phyloP scores from a whole-genome alignment of 2,888 invertebrate genomes.

The Trichogramma evanescens region DNA sequence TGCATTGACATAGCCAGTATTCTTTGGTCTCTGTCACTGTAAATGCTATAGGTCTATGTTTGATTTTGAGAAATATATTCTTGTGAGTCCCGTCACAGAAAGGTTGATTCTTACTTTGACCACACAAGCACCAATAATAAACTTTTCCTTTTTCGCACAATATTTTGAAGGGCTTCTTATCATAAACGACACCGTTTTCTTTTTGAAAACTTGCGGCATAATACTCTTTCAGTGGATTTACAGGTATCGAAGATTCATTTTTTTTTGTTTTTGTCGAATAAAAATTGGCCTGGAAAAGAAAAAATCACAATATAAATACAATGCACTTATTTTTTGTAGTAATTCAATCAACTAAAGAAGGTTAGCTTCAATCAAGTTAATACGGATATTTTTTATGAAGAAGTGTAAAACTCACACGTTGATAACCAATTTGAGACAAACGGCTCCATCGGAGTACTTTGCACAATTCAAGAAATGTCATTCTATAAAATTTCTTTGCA shows the following conservation, averaged over 20 bases:
- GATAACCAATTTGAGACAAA: too few relatives aligned
- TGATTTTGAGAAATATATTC: slow-evolving; percentile 66
- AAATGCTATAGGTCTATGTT: slow-evolving; percentile 73
- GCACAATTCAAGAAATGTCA: too few relatives aligned
- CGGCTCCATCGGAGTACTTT: too few relatives aligned
- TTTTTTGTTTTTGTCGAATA: slow-evolving; percentile 16
- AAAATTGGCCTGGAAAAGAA: slow-evolving; percentile 1
- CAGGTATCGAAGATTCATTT: slow-evolving; percentile 57
- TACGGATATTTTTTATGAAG: too few relatives aligned
- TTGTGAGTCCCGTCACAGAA: slow-evolving; percentile 92
- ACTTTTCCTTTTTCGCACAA: slow-evolving; percentile 58
- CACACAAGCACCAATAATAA: slow-evolving; percentile 85
- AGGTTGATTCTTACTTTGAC: slow-evolving; percentile 85
- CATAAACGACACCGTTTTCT: slow-evolving; percentile 72
- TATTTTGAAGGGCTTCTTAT: slow-evolving; percentile 82
- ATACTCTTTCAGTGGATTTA: slow-evolving; percentile 56
- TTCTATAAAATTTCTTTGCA: too few relatives aligned
- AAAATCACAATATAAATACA: neutral
- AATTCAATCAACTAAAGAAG: too few relatives aligned
- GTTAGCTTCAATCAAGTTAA: too few relatives aligned
- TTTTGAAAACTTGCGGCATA: slow-evolving; percentile 60
- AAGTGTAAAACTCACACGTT: too few relatives aligned
- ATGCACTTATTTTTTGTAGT: too few relatives aligned
- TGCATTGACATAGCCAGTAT: slow-evolving; percentile 97
- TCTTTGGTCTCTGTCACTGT: slow-evolving; percentile 79